phyloP scores from a whole-genome alignment of 2,888 invertebrate genomes.

The Hyles lineata region DNA sequence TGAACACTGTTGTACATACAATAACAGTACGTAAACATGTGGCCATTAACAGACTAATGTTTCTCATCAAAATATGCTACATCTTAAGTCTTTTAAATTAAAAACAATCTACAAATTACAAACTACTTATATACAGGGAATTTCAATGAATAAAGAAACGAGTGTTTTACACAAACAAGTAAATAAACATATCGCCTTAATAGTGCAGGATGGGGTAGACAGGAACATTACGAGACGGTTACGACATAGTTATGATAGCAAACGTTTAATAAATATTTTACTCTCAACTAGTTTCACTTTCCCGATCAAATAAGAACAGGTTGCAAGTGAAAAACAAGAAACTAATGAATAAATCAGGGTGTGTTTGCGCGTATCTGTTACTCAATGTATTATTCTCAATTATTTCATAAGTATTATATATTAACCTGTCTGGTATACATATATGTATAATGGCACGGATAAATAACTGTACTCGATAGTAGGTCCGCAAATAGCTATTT shows the following conservation, averaged over 20 bases:
- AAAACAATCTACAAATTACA: too few species aligned
- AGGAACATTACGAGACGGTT: conserved; percentile 6
- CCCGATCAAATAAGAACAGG: conserved; percentile 17
- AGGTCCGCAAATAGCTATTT: too few species aligned
- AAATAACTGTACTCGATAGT: too few species aligned
- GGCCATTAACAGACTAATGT: too few species aligned
- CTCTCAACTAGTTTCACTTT: background rate
- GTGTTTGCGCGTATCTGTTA: background rate
- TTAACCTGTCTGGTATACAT: too few species aligned
- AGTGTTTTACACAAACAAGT: background rate
- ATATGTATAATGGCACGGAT: too few species aligned
- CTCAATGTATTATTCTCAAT: background rate
- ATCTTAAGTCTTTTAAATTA: too few species aligned
- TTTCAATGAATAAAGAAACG: background rate
- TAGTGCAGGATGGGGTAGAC: conserved; percentile 1
- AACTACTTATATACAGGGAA: background rate
- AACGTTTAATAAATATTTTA: conserved; percentile 20
- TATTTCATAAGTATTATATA: background rate
- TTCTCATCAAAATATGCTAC: too few species aligned
- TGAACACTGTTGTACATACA: background rate
- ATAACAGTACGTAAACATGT: background rate
- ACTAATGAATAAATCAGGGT: background rate
- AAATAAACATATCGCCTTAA: conserved; percentile 12
- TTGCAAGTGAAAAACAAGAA: background rate
- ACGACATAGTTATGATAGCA: conserved; percentile 1